Evolutionary conservation across 2,888 invertebrate species (phyloP), one percentile per base, ranked within the genome.

Genomic region (Cataglyphis rosenhaueri): DNA sequence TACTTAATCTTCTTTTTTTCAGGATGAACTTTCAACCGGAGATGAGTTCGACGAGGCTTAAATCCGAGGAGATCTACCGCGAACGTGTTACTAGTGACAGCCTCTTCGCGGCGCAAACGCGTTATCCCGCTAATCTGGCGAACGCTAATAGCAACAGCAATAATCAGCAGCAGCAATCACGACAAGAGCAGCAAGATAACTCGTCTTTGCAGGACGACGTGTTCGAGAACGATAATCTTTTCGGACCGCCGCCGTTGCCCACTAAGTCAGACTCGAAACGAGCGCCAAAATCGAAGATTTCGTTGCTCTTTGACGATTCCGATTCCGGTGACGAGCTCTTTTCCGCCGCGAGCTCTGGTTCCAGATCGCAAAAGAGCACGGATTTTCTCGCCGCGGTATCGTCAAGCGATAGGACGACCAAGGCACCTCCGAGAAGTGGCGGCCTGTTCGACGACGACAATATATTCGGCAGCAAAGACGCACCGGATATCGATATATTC

Each of bases 321-420:
- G 94, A 94, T 68, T 93, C 94, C 35, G 93, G 92, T 18, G 92
- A 94, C 83, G 94, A 94, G 65, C 87, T 94, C 48, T 94, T 94
- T 85, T 92, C 92, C 21, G 91, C 91, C 81, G 88, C 92, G n/a
- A 93, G 92, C 65, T 93, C 93, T 5, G 92, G 91, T 65, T 91
- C 93, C 9, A 89, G 91, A 44, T 92, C 93, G 2, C 91, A 91
- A 57, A 93, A 91, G 85, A 93, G 93, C 68, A 90, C 90, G 32
- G 93, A 93, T 83, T 87, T 91, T 65, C 85, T 90, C 25, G 78
- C 86, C 32, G 64, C 85, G 5, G 70, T 75, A 1, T 73, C 91
- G 25, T 91, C 90, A 62, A 52, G 65, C 0, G 89, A 91, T 6
- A 91, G 91, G 38, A 78, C 83, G 18, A 18, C 52, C n/a, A 91